Conservation (phyloP, 2,113 vertebrate species). For the Eulemur rufifrons region DNA sequence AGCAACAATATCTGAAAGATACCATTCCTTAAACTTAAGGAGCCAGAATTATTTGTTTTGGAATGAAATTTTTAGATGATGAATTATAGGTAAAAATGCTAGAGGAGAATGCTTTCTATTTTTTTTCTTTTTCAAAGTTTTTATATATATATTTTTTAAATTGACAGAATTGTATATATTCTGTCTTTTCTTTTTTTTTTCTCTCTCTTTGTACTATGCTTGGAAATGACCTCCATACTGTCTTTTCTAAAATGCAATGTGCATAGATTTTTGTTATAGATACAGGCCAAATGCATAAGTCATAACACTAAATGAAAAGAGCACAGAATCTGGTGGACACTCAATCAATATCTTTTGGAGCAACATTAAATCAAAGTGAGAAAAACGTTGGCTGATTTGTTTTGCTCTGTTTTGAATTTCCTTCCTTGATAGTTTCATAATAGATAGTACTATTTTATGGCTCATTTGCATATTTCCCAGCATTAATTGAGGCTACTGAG, state of each 20-base stretch:
- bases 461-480: neutral
- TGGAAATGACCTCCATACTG: neutral
- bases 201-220: too few relatives aligned
- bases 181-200: too few relatives aligned
- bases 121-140: neutral
- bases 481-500: neutral
- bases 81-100: neutral
- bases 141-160: neutral
- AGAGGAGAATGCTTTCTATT: neutral
- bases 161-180: neutral
- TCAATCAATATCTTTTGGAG: neutral
- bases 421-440: neutral
- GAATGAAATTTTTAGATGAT: neutral
- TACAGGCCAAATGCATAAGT: neutral
- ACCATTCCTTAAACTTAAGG: neutral
- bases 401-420: neutral
- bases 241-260: neutral
- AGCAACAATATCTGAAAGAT: neutral
- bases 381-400: neutral
- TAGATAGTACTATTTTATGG: neutral
- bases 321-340: neutral
- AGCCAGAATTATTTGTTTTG: neutral
- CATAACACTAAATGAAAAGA: neutral
- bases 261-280: neutral
- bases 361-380: neutral